Evolutionary conservation across 2,797 vertebrate genomes (phyloP).

Genomic region (Siniperca obscura): DNA sequence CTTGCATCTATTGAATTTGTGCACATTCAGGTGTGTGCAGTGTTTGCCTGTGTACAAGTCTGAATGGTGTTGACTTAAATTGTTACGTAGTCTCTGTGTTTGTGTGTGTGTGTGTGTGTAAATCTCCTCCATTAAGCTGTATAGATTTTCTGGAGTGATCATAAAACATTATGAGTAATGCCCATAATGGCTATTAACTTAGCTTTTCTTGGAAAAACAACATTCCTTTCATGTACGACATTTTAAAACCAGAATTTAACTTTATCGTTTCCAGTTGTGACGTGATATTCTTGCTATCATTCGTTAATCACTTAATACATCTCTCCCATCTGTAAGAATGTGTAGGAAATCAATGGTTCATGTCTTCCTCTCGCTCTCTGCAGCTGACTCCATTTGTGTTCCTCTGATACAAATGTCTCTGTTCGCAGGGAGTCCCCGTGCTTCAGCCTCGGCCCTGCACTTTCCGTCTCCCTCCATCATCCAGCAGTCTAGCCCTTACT

Average conservation of each 20-base stretch:
- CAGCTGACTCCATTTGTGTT: slow-evolving; percentile 27
- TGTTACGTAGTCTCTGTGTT: slow-evolving; percentile 7
- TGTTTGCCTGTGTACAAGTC: slow-evolving; percentile 14
- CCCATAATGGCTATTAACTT: slow-evolving; percentile 43
- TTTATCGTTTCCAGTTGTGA: slow-evolving; percentile 34
- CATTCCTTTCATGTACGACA: slow-evolving; percentile 38
- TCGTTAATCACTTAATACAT: slow-evolving; percentile 26
- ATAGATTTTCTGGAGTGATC: slow-evolving; percentile 56
- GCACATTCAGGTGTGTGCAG: slow-evolving; percentile 25
- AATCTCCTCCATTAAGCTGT: slow-evolving; percentile 46
- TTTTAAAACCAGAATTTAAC: slow-evolving; percentile 38
- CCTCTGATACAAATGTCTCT: slow-evolving; percentile 69
- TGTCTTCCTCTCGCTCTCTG: slow-evolving; percentile 23
- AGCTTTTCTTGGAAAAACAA: slow-evolving; percentile 40
- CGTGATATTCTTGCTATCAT: slow-evolving; percentile 25
- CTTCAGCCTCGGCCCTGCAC: slow-evolving; percentile 94
- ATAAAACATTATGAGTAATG: slow-evolving; percentile 60
- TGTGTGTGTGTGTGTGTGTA: slow-evolving; percentile 17
- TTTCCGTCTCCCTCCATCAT: slow-evolving; percentile 97
- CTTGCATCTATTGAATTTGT: slow-evolving; percentile 37
- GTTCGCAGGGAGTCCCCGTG: slow-evolving; percentile 92
- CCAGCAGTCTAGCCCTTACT: slow-evolving; percentile 97
- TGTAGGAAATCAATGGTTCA: background rate
- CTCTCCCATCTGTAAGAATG: slow-evolving; percentile 32
- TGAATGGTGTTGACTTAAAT: slow-evolving; percentile 4